Base-by-base conservation (phyloP, 2,113 vertebrate genomes). In the Ictalurus punctatus region DNA sequence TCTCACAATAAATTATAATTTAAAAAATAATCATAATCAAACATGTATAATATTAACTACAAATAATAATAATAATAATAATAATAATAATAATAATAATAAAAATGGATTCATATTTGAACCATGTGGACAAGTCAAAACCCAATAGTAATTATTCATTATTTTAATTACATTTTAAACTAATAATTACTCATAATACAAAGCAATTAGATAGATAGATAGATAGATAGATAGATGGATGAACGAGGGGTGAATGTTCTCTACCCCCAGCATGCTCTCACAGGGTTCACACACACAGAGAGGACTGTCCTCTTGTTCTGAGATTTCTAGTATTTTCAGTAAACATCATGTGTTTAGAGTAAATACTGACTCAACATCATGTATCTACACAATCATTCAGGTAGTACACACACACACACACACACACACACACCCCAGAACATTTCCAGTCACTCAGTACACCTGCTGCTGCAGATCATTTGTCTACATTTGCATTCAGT, bases 301-400 rank as follows among this genome's bases (percentile, higher is more conserved):
- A 34, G 30, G 34, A 37, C 34, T 12, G 25, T 79, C 13, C 12
- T 79, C 5, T 34, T 79, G 25, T 54, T 79, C 25, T 30, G 48
- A 52, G 21, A 25, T 79, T 79, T 79, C 76, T 79, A 44, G 44
- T 27, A 79, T n/a, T 27, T 79, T 52, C 25, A 79, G 44, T 79
- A 52, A 79, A 79, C 61, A 84, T 59, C 74, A 88, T 34, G 71
- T 40, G 83, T 86, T 90, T 63, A 81, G 74, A 56, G 80, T 87
- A 71, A 87, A 90, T 25, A 56, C 83, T 67, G 84, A 86, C 17
- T 63, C 44, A 84, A 13, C 86, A 37, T 67, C 37, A 59, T 65
- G 82, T 58, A 84, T 34, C 54, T 87, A 59, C 52, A 73, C 12
- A 54, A 40, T 30, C 56, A 61, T 40, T 63, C 56, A 30, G 63